phyloP scores from a whole-genome alignment of 2,888 invertebrate genomes.

The Helicoverpa assulta region DNA sequence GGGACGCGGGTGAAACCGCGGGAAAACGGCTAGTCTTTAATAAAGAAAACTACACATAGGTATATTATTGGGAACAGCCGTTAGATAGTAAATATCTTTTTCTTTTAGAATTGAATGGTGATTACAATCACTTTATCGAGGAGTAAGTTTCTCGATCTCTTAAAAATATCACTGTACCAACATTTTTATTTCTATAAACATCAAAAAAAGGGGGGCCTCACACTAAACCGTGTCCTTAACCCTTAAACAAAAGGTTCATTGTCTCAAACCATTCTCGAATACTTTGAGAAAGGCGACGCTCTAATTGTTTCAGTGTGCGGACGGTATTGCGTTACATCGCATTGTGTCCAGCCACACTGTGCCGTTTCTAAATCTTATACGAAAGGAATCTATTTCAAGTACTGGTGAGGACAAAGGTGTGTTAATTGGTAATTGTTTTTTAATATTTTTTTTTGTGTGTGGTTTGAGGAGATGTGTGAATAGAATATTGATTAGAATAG shows the following conservation, averaged over 20 bases:
- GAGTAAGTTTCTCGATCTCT: neutral
- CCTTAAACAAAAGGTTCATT: conserved; percentile 58
- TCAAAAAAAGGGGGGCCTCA: conserved; percentile 32
- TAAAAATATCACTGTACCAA: no score
- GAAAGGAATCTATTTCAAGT: conserved; percentile 80
- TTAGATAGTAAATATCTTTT: no score
- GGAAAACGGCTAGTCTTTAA: no score
- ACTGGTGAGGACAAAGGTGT: conserved; percentile 61
- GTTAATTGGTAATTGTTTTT: neutral
- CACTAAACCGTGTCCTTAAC: conserved; percentile 50
- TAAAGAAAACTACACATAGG: no score
- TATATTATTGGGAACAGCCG: no score
- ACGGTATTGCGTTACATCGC: conserved; percentile 76
- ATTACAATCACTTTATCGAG: neutral
- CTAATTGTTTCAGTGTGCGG: conserved; percentile 79
- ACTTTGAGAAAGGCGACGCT: conserved; percentile 76
- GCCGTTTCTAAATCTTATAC: conserved; percentile 85
- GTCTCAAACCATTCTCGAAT: conserved; percentile 60
- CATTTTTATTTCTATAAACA: neutral
- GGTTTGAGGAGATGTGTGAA: neutral
- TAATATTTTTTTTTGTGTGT: neutral
- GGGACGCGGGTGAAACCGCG: no score
- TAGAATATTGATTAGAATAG: neutral
- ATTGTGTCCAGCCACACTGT: conserved; percentile 76
- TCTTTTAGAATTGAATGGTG: no score